A percentile compares a stretch with the other conserved stretches of the same genome.
phyloP scores from a whole-genome alignment of 2,888 invertebrate genomes.

The Apantesis nais region DNA sequence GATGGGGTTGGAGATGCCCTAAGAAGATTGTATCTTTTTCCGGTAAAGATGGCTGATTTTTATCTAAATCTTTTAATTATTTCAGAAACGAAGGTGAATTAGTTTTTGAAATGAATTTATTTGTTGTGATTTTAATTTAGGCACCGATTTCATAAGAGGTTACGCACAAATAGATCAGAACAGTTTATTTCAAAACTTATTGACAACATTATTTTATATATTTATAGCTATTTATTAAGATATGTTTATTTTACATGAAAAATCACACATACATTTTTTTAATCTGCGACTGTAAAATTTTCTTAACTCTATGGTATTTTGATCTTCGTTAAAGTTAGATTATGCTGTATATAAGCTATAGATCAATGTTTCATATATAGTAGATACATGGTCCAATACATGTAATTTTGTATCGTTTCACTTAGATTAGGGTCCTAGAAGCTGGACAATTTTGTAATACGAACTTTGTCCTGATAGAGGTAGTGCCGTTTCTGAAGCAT shows the following conservation, averaged over 20 bases:
- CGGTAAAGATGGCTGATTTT: too few species aligned
- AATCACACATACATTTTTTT: neutral
- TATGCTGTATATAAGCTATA: constrained; percentile 64
- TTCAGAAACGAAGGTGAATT: neutral
- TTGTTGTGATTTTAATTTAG: neutral
- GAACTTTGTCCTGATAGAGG: constrained; percentile 5
- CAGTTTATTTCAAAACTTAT: neutral
- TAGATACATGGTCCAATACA: constrained; percentile 60
- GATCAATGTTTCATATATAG: constrained; percentile 53
- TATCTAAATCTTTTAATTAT: too few species aligned
- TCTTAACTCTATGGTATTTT: constrained; percentile 17
- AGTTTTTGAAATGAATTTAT: neutral
- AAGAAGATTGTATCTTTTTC: too few species aligned
- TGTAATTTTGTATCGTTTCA: constrained; percentile 49
- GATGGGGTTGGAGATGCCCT: too few species aligned
- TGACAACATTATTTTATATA: neutral
- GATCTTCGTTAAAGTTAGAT: constrained; percentile 42
- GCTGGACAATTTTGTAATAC: constrained; percentile 28
- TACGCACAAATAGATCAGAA: too few species aligned
- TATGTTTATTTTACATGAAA: neutral
- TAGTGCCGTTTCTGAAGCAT: constrained; percentile 35
- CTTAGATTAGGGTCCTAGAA: constrained; percentile 29
- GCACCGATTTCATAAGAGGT: neutral
- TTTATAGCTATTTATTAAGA: neutral
- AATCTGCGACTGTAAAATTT: neutral